Percentiles rank a stretch among this genome's conserved stretches.
These are phyloP conservation scores for Macropis europaea DNA, from an alignment of 2,888 invertebrate species.

Conservation along the genomic window DNA sequence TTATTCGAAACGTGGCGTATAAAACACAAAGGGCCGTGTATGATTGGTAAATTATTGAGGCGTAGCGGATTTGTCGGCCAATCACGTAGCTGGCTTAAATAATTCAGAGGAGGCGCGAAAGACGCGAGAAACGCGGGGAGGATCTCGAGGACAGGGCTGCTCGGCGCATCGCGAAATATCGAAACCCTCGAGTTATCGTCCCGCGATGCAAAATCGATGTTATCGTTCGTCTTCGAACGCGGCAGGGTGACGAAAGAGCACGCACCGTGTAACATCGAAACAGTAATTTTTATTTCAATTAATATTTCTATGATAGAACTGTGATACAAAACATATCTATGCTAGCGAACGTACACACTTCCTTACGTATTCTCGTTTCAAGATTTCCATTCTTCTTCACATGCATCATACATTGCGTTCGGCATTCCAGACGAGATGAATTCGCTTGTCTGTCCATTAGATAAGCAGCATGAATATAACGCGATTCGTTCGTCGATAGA, in stretches of 20 bases:
- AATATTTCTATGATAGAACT: conserved; percentile 66
- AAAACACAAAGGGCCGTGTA: conserved; percentile 77
- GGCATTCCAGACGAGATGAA: conserved; percentile 24
- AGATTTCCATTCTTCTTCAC: conserved; percentile 8
- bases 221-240: not conserved
- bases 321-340: conserved; percentile 70
- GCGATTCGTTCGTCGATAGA: conserved; percentile 1
- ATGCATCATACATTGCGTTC: conserved; percentile 37
- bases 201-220: conserved; percentile 19
- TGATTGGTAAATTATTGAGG: conserved; percentile 80
- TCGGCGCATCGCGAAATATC: no score
- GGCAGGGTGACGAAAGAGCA: not conserved
- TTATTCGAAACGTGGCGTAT: conserved; percentile 75
- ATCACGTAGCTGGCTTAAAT: conserved; percentile 78
- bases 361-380: conserved; percentile 48
- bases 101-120: conserved; percentile 71
- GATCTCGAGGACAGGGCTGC: conserved; percentile 14
- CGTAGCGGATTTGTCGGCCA: conserved; percentile 75
- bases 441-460: not conserved
- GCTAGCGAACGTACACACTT: conserved; percentile 55
- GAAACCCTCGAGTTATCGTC: no score
- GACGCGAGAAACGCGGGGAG: conserved; percentile 47
- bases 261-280: conserved; percentile 67
- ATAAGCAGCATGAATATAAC: conserved; percentile 23
- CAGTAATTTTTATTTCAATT: conserved; percentile 71